Evolutionary conservation across 2,888 invertebrate genomes (phyloP).

Genomic region (Atethmia centrago): DNA sequence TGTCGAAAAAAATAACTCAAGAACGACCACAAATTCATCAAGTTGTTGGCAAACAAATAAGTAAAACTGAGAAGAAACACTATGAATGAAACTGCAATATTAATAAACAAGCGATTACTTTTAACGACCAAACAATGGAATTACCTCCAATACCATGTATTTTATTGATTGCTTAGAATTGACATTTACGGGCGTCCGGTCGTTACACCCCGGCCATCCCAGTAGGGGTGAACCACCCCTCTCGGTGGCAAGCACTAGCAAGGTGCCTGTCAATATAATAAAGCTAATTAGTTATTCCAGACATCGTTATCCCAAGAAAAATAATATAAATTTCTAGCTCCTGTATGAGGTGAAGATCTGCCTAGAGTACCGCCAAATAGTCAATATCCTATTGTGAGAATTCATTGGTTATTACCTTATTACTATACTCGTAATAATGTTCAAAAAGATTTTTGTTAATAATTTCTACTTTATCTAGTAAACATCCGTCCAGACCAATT

Average conservation of each 20-base stretch:
- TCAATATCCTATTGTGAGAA: background rate
- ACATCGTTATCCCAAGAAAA: background rate
- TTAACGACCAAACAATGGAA: background rate
- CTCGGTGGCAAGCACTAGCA: background rate
- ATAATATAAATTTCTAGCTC: background rate
- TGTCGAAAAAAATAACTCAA: too few relatives aligned
- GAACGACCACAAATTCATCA: background rate
- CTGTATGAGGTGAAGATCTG: background rate
- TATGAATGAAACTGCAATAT: background rate
- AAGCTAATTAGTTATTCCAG: conserved; percentile 1
- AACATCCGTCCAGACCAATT: background rate
- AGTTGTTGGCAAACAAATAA: background rate
- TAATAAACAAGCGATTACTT: conserved; percentile 5
- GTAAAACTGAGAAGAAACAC: background rate
- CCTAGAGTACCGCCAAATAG: background rate
- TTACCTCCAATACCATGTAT: conserved; percentile 3
- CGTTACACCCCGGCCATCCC: conserved; percentile 26
- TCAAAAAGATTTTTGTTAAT: background rate
- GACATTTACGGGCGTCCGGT: conserved; percentile 22
- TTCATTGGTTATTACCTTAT: background rate
- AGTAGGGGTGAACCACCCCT: conserved; percentile 6
- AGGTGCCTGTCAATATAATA: conserved; percentile 4
- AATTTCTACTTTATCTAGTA: background rate
- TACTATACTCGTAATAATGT: background rate
- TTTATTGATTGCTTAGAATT: conserved; percentile 28